phyloP scores from a whole-genome alignment of 2,113 vertebrate genomes.

The Tetrao urogallus region DNA sequence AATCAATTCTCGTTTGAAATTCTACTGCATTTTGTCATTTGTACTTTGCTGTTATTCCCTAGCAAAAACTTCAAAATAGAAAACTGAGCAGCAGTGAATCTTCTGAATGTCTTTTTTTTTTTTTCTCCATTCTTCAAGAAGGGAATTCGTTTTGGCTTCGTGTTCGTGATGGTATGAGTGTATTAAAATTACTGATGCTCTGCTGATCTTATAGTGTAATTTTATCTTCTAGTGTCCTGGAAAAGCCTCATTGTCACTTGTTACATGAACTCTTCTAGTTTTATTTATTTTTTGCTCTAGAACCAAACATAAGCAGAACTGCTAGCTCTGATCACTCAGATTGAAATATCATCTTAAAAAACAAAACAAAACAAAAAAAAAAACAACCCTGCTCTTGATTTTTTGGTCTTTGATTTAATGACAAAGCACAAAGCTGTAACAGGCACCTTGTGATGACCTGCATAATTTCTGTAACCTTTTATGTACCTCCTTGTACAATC shows the following conservation, averaged over 20 bases:
- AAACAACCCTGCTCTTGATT: neutral
- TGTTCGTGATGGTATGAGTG: neutral
- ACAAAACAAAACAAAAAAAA: too few species aligned
- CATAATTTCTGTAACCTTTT: neutral
- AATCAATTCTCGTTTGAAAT: neutral
- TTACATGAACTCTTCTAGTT: neutral
- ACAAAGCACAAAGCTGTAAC: neutral
- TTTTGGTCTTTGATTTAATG: neutral
- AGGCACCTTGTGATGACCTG: neutral
- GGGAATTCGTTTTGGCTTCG: neutral
- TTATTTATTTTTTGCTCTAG: neutral
- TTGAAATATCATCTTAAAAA: neutral
- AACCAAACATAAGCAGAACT: neutral
- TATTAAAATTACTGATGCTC: neutral
- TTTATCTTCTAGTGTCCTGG: neutral
- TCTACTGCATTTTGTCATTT: neutral
- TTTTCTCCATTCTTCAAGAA: neutral
- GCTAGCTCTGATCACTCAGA: neutral
- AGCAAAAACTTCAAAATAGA: neutral
- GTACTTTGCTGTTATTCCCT: neutral
- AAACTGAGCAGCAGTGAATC: neutral
- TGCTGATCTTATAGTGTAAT: neutral
- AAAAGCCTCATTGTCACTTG: neutral
- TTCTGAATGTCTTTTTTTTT: neutral
- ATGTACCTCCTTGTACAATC: neutral